phyloP scores from a whole-genome alignment of 2,888 invertebrate species.

The Chirona hameri region DNA sequence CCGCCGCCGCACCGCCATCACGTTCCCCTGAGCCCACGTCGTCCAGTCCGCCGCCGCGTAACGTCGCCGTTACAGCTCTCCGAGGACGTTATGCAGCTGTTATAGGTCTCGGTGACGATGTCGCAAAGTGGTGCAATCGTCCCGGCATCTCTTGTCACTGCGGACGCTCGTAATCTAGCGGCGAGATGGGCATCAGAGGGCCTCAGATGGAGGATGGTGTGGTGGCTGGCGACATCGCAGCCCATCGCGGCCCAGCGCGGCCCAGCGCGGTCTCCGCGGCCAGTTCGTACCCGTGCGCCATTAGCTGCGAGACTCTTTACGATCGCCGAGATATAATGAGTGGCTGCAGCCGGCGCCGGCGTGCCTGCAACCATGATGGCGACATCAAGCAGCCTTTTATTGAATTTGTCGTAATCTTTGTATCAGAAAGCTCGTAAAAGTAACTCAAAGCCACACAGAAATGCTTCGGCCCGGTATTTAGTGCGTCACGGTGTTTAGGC shows the following conservation, averaged over 20 bases:
- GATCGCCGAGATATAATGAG: background rate
- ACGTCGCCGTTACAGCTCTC: no score
- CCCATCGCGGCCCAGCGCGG: background rate
- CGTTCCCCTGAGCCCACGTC: no score
- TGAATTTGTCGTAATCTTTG: constrained; percentile 24
- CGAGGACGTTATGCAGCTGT: background rate
- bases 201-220: no score
- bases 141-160: background rate
- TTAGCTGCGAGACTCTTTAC: background rate
- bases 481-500: constrained; percentile 10
- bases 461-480: background rate
- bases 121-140: constrained; percentile 9
- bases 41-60: no score
- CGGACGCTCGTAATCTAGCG: background rate
- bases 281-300: background rate
- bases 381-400: background rate
- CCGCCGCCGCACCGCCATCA: no score
- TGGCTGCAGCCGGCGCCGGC: background rate
- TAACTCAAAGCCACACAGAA: constrained; percentile 22
- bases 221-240: background rate
- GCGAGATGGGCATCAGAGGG: background rate
- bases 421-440: constrained; percentile 23
- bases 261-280: background rate
- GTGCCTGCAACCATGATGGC: background rate
- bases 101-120: background rate